These are phyloP conservation scores for Lepidocyrtinus sp. DNA, from an alignment of 2,888 invertebrate genomes.

Conservation along the genomic window DNA sequence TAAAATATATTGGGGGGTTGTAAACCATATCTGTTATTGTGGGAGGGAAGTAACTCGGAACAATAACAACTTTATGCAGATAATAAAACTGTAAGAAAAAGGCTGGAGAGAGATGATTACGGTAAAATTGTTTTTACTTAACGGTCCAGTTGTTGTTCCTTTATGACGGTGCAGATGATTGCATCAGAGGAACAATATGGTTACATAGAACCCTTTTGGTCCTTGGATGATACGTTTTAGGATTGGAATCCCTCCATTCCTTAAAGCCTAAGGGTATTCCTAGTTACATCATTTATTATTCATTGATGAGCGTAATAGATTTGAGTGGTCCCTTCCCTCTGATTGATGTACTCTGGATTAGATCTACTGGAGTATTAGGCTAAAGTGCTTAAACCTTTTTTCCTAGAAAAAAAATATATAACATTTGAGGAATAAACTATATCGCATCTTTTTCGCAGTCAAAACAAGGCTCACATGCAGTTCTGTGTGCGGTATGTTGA, in stretches of 20 bases:
- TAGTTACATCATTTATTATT: not conserved
- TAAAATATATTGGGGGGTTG: not conserved
- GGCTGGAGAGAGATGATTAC: not conserved
- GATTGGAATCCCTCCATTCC: too few species aligned
- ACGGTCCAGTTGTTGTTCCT: not conserved
- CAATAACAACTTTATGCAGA: not conserved
- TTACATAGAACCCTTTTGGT: not conserved
- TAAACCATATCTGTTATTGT: not conserved
- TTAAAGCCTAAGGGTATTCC: too few species aligned
- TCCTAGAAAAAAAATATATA: too few species aligned
- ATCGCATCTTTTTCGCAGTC: too few species aligned
- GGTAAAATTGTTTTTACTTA: conserved; percentile 10
- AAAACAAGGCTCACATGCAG: too few species aligned
- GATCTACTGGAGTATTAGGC: too few species aligned
- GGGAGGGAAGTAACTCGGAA: not conserved
- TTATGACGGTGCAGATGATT: not conserved
- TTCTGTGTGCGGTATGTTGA: too few species aligned
- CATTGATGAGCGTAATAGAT: not conserved
- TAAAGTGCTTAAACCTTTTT: too few species aligned
- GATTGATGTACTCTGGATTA: too few species aligned
- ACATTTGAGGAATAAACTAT: too few species aligned
- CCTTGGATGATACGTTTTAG: not conserved
- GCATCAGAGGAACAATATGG: not conserved
- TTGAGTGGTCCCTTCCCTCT: too few species aligned
- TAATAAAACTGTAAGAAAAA: not conserved